Evolutionary conservation across 2,888 invertebrate species (phyloP).

Genomic region (Hedychridium roseum): DNA sequence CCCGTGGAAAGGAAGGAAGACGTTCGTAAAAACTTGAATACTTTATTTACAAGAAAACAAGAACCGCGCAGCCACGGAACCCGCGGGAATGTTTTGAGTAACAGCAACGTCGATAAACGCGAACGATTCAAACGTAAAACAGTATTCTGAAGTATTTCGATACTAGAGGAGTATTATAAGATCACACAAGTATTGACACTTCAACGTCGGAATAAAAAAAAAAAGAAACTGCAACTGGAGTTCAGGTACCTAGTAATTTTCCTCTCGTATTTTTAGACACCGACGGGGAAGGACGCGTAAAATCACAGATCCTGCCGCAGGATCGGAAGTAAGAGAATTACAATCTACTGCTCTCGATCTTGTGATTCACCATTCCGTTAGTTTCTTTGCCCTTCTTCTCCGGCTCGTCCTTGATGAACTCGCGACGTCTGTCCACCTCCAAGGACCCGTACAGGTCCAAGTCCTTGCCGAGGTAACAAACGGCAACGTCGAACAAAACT

Average conservation of each 20-base stretch:
- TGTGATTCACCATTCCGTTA: slow-evolving; percentile 36
- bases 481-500: slow-evolving; percentile 69
- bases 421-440: slow-evolving; percentile 50
- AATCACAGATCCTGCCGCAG: slow-evolving; percentile 1
- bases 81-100: too few relatives aligned
- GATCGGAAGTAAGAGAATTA: too few relatives aligned
- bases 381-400: slow-evolving; percentile 25
- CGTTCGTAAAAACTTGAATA: slow-evolving; percentile 33
- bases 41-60: slow-evolving; percentile 41
- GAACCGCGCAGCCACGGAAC: too few relatives aligned
- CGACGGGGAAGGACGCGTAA: neutral
- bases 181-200: too few relatives aligned
- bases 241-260: slow-evolving; percentile 25
- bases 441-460: slow-evolving; percentile 69
- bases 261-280: slow-evolving; percentile 5
- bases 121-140: too few relatives aligned
- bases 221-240: too few relatives aligned
- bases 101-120: too few relatives aligned
- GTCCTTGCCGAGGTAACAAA: slow-evolving; percentile 70
- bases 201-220: too few relatives aligned
- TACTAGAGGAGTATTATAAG: too few relatives aligned
- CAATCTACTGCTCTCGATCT: slow-evolving; percentile 19
- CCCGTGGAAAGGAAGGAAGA: neutral
- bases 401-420: slow-evolving; percentile 44
- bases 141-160: too few relatives aligned